Evolutionary conservation across 35 echinoderm and acorn worm genomes (phyloP), one percentile per base, ranked within the genome.

Genomic region (Amphiura filiformis): DNA sequence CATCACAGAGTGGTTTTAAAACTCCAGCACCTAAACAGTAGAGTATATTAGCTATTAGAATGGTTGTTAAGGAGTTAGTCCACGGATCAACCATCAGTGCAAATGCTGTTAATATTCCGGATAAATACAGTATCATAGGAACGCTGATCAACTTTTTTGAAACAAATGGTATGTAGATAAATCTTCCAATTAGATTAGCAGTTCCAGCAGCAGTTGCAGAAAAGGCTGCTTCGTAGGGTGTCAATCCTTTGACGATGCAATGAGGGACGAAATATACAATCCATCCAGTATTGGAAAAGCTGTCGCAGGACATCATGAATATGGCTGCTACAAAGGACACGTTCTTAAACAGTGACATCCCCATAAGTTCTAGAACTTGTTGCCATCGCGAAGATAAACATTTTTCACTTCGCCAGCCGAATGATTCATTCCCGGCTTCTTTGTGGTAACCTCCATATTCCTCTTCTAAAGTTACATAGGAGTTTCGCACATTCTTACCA

Each of bases 211-310:
- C n/a, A 2, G 39, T 52, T 40, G 49, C 39, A 32, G 35, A 22
- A 0, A 35, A 52, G 32, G 81, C 31, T 23, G 81, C 39, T 35
- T 57, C 34, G 34, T 9, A 84, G 0, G 20, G 32, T 2, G 81
- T 56, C 0, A 84, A 52, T 31, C 47, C 81, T 23, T 84, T 84
- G 30, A 35, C 22, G 23, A 84, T 39, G 34, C 39, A 31, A 26
- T 84, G 81, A 57, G 81, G 81, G 14, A 84, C 81, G 17, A 52
- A 56, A 34, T 84, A 84, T 0, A 84, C 47, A 0, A 84, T 39
- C 81, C 81, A 84, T 9, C 39, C 37, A n/a, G 49, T 34, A 52
- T 84, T 84, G 1, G 49, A 40, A 35, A 84, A 84, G 18, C 81
- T 52, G n/a, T 33, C 30, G n/a, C 49, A 52, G 31, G 39, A 47